A percentile compares a stretch with the other conserved stretches of the same genome.
These are phyloP conservation scores for Meleagris gallopavo DNA, from an alignment of 2,113 vertebrate genomes.

Conservation along the genomic window DNA sequence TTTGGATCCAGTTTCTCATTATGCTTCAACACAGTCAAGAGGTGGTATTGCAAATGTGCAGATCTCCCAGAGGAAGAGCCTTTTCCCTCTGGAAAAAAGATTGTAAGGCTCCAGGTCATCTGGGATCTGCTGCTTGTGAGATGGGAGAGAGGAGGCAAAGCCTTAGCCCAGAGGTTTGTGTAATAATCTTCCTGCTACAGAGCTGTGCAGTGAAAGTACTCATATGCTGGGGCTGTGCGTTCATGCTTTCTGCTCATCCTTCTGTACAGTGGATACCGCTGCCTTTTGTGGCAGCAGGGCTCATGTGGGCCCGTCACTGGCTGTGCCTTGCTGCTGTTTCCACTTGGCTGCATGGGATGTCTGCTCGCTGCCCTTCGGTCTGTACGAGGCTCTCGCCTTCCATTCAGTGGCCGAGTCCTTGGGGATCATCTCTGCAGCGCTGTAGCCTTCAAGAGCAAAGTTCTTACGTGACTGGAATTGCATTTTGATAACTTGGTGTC, in stretches of 20 bases:
- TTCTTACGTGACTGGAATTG: neutral
- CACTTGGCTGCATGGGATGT: neutral
- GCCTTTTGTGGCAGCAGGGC: neutral
- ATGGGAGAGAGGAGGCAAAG: neutral
- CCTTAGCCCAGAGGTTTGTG: neutral
- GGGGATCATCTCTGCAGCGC: neutral
- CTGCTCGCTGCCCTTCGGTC: fast-evolving
- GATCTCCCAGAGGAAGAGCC: neutral
- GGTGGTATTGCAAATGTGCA: neutral
- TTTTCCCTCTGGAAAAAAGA: neutral
- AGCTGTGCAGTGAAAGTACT: neutral
- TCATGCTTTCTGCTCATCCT: too few species aligned
- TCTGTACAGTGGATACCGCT: neutral
- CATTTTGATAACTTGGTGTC: neutral
- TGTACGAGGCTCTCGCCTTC: neutral
- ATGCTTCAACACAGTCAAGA: neutral
- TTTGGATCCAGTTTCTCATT: neutral
- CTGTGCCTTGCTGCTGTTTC: neutral
- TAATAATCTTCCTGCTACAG: neutral
- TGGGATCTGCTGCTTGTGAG: neutral
- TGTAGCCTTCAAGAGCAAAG: neutral
- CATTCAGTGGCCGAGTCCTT: neutral
- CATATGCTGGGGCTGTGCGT: neutral
- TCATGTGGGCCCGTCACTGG: fast-evolving
- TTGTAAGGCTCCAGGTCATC: neutral